These are phyloP conservation scores for Atopsyche davidsoni DNA, from an alignment of 1,140 invertebrate species.

Conservation along the genomic window DNA sequence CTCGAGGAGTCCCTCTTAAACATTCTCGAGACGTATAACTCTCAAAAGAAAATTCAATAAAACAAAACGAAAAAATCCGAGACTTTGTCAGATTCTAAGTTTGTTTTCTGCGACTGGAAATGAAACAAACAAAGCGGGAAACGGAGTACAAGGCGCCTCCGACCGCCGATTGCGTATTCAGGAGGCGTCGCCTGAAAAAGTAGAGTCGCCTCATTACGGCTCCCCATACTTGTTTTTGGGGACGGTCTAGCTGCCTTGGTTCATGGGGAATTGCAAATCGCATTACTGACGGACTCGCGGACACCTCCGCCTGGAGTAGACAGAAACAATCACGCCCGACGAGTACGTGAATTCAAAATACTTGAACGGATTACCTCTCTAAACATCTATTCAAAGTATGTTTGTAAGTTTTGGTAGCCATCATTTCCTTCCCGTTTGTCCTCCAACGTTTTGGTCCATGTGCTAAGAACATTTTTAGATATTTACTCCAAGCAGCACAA, in stretches of 20 bases:
- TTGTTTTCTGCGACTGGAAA: slow-evolving; percentile 25
- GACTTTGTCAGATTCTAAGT: slow-evolving; percentile 21
- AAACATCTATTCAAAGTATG: too few relatives aligned
- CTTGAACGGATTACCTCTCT: too few relatives aligned
- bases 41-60: slow-evolving; percentile 32
- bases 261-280: too few relatives aligned
- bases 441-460: too few relatives aligned
- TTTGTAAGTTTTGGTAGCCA: too few relatives aligned
- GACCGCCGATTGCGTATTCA: slow-evolving; percentile 24
- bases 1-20: slow-evolving; percentile 22
- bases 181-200: slow-evolving; percentile 20
- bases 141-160: not conserved
- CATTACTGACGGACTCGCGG: too few relatives aligned
- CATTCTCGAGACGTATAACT: slow-evolving; percentile 30
- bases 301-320: too few relatives aligned
- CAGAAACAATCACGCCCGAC: too few relatives aligned
- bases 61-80: slow-evolving; percentile 19
- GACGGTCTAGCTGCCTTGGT: slow-evolving; percentile 12
- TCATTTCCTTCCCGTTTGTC: too few relatives aligned
- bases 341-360: too few relatives aligned
- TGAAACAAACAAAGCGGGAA: slow-evolving; percentile 22
- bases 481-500: too few relatives aligned
- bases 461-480: too few relatives aligned
- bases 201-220: slow-evolving; percentile 26
- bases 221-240: slow-evolving; percentile 19